Evolutionary conservation across 2,888 invertebrate species (phyloP).

Genomic region (Disparrhopalites patrizii): DNA sequence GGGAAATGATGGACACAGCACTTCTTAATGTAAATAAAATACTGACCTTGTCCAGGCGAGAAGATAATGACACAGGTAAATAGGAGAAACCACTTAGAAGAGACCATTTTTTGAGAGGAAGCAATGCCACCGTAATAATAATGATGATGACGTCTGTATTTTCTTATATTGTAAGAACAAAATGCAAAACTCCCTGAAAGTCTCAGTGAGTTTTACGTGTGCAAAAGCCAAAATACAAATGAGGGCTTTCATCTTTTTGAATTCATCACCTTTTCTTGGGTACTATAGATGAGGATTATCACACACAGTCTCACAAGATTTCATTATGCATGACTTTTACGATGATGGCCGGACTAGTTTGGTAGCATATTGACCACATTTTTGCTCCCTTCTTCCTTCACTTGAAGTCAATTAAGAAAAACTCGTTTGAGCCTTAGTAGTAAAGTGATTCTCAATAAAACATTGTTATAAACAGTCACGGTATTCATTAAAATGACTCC

Average conservation of each 20-base stretch:
- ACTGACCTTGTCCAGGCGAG: background rate
- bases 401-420: constrained; percentile 17
- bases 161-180: too few relatives aligned
- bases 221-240: constrained; percentile 16
- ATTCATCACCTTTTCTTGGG: background rate
- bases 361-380: constrained; percentile 22
- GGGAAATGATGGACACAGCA: too few relatives aligned
- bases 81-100: too few relatives aligned
- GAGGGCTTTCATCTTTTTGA: constrained; percentile 16
- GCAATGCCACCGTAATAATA: too few relatives aligned
- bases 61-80: background rate
- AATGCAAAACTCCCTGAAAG: background rate
- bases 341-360: constrained; percentile 19
- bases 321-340: background rate
- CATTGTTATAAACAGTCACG: constrained; percentile 7
- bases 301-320: too few relatives aligned
- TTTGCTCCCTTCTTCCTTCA: constrained; percentile 13
- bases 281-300: background rate
- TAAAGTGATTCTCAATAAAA: background rate
- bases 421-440: background rate
- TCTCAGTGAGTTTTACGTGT: background rate
- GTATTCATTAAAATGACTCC: background rate
- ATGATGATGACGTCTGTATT: too few relatives aligned
- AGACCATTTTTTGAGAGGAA: background rate
- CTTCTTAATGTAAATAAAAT: background rate